Evolutionary conservation across 2,888 invertebrate genomes (phyloP), one percentile per base, ranked within the genome.

Genomic region (Sericinus montela): DNA sequence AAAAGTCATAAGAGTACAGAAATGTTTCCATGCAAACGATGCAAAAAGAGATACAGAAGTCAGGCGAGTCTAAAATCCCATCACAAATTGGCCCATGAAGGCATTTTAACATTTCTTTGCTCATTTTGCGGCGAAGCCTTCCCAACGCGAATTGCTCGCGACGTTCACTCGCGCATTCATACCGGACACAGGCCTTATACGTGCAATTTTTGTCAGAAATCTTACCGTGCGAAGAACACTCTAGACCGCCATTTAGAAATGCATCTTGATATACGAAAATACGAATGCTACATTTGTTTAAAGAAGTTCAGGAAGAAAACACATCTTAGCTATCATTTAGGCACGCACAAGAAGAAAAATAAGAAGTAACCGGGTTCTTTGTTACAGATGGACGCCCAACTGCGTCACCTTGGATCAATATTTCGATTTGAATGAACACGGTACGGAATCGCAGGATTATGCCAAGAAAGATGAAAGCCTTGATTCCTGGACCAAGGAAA

Each of bases 91-190:
- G 71, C 71, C 0, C 91, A 91, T 53, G 77, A 80, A 3, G 80
- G 90, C 3, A 60, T 74, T 1, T 72, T 88, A 46, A 75, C 75
- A 0, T 79, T 79, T 59, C 47, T 69, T 0, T 91, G 91, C 57
- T 46, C 69, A 0, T 60, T 65, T 10, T 91, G 91, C 56, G 79
- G 79, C 0, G 90, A 90, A 52, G 77, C 76, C 1, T 91, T 91
- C 57, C 82, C 89, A 0, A 73, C 84, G 1, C 68, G 78, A 0
- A 59, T 65, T 6, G 76, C 80, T 10, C 75, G 90, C 28, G 72
- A 86, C 50, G 67, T 71, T 0, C 91, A 91, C 74, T 38, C 62
- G 0, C 69, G 77, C 0, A 59, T 80, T 8, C 91, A 91, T 60
- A 75, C 89, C 0, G 90, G 88, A 0, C 69, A 66, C n/a, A 79